phyloP scores from a whole-genome alignment of 2,888 invertebrate species.

The Mythimna ferrago region DNA sequence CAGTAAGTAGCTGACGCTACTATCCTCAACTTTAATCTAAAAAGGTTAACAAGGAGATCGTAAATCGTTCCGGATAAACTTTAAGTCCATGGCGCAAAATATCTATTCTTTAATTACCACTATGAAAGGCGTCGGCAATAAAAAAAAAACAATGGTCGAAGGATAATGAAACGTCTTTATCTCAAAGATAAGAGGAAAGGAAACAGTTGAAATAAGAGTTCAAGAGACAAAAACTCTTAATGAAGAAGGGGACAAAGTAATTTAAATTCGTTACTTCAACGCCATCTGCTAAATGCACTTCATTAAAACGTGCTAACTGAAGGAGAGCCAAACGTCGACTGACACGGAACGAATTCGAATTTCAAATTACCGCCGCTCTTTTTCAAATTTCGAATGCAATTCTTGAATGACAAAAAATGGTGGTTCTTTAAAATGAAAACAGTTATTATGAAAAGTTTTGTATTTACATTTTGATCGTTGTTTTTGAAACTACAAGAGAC shows the following conservation, averaged over 20 bases:
- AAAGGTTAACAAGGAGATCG: slow-evolving; percentile 50
- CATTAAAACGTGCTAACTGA: slow-evolving; percentile 82
- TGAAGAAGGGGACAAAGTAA: slow-evolving; percentile 77
- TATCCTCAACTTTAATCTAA: slow-evolving; percentile 43
- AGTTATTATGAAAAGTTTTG: slow-evolving; percentile 53
- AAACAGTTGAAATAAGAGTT: slow-evolving; percentile 70
- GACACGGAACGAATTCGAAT: slow-evolving; percentile 77
- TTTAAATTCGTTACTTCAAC: slow-evolving; percentile 81
- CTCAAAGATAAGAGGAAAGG: slow-evolving; percentile 74
- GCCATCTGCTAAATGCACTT: slow-evolving; percentile 85
- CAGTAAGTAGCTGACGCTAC: neutral
- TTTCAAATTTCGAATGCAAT: slow-evolving; percentile 78
- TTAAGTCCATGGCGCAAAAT: slow-evolving; percentile 48
- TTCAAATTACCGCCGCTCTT: slow-evolving; percentile 79
- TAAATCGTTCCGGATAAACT: slow-evolving; percentile 59
- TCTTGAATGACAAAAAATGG: slow-evolving; percentile 69
- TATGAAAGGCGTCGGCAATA: slow-evolving; percentile 66
- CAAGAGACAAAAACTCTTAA: slow-evolving; percentile 74
- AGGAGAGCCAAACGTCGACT: slow-evolving; percentile 72
- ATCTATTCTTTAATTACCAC: slow-evolving; percentile 75
- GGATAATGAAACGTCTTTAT: slow-evolving; percentile 82
- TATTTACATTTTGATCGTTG: slow-evolving; percentile 46
- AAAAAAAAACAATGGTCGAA: slow-evolving; percentile 76
- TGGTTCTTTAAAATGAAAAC: slow-evolving; percentile 58
- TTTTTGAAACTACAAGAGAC: slow-evolving; percentile 3